Evolutionary conservation across 2,888 invertebrate genomes (phyloP), one percentile per base, ranked within the genome.

Genomic region (Galerucella calmariensis): DNA sequence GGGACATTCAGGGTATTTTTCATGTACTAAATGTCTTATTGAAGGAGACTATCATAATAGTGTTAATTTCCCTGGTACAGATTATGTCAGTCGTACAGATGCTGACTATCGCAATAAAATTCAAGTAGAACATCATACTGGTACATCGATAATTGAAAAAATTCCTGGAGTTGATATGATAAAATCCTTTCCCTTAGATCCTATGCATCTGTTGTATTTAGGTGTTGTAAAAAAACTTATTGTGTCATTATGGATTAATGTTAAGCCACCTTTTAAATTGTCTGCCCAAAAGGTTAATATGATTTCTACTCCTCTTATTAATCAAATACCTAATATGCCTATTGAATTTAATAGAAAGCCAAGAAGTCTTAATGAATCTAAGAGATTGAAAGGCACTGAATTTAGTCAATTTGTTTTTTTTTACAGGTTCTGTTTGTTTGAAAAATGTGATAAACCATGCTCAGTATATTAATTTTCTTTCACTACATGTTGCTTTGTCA

Each of bases 111-210:
- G 67, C 59, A 41, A 51, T 46, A 74, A 74, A 73, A 58, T 46
- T 27, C 72, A 82, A 66, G 51, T 51, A 56, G 73, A 81, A 53
- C 77, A 80, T 77, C 79, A 81, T 63, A 76, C 67, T 56, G 77
- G 74, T 12, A 69, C 59, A 16, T 76, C 76, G 61, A 67, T 78
- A 71, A 69, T 82, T 46, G 74, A 75, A 72, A 75, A 74, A 51
- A 75, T 81, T 65, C 80, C 79, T 27, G 72, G 75, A 35, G 41
- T 82, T 66, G 70, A 81, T 76, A 79, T 82, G 74, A 73, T 82
- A 16, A 67, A 71, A 67, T 72, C 76, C 65, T 73, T 82, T 53
- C 78, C 80, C 9, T 53, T 81, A 12, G 82, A 83, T 67, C 76
- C 76, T 44, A 78, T 78, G 78, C 77, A 77, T 63, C 53, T 75